A percentile compares a stretch with the other conserved stretches of the same genome.
These are phyloP conservation scores for Cyrtonyx montezumae DNA, from an alignment of 2,113 vertebrate genomes.

Conservation along the genomic window DNA sequence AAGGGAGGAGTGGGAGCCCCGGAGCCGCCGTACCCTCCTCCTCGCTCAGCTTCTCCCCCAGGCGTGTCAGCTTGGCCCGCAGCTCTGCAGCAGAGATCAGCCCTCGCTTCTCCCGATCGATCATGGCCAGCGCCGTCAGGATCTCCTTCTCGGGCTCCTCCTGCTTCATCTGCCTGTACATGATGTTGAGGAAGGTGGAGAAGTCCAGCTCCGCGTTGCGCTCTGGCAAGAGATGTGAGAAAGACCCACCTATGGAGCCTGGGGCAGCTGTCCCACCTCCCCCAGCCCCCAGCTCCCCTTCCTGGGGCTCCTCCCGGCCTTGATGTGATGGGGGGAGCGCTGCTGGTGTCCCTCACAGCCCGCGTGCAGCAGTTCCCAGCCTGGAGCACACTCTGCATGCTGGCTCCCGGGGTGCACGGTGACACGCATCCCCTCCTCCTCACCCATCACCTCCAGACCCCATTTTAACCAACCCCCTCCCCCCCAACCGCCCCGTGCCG, in stretches of 20 bases:
- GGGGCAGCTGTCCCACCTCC: background rate
- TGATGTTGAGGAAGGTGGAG: constrained; percentile 93
- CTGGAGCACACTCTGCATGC: too few relatives aligned
- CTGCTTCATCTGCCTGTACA: constrained; percentile 92
- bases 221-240: constrained; percentile 69
- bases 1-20: background rate
- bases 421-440: background rate
- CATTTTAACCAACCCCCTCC: background rate
- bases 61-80: constrained; percentile 86
- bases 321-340: background rate
- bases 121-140: constrained; percentile 90
- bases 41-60: constrained; percentile 92
- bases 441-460: fast-evolving
- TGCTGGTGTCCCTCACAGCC: background rate
- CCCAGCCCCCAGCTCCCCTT: fast-evolving
- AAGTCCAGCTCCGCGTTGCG: constrained; percentile 89
- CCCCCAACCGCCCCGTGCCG: background rate
- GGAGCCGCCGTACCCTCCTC: constrained; percentile 84
- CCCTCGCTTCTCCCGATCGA: constrained; percentile 89
- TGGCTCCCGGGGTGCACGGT: too few relatives aligned
- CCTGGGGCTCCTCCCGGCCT: background rate
- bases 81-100: constrained; percentile 84
- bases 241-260: fast-evolving
- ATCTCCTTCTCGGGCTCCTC: constrained; percentile 91
- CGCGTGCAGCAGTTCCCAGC: background rate